Evolutionary conservation across 2,888 invertebrate species (phyloP).

Genomic region (Drosophila mimetica): DNA sequence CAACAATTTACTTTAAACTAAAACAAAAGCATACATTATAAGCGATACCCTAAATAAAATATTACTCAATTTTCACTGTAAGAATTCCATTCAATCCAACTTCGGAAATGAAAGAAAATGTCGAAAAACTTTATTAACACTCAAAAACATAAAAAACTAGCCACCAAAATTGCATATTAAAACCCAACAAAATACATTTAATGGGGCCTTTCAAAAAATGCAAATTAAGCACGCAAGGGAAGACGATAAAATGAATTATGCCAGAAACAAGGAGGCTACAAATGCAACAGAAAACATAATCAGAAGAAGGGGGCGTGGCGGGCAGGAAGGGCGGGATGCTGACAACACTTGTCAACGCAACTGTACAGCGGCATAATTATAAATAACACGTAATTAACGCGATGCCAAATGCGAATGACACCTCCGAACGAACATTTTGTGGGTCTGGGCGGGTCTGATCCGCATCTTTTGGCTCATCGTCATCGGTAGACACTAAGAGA

Average conservation of each 20-base stretch:
- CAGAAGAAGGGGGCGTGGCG: neutral
- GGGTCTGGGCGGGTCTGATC: constrained; percentile 23
- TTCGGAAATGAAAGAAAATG: constrained; percentile 57
- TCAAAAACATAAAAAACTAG: constrained; percentile 3
- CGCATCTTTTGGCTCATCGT: constrained; percentile 21
- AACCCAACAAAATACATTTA: constrained; percentile 5
- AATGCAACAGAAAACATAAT: constrained; percentile 27
- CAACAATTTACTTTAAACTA: too few relatives aligned
- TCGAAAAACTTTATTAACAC: constrained; percentile 56
- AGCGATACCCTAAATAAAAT: too few relatives aligned
- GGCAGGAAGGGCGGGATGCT: constrained; percentile 36
- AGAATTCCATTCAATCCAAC: constrained; percentile 9
- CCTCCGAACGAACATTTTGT: constrained; percentile 50
- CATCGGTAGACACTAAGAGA: neutral
- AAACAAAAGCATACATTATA: too few relatives aligned
- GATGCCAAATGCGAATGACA: constrained; percentile 76
- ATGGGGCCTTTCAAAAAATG: constrained; percentile 35
- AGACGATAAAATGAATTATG: constrained; percentile 51
- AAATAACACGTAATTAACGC: constrained; percentile 80
- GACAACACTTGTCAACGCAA: constrained; percentile 78
- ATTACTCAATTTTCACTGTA: neutral
- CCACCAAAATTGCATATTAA: neutral
- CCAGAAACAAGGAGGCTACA: constrained; percentile 10
- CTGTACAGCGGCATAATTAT: constrained; percentile 78
- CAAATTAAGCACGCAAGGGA: constrained; percentile 59